A percentile compares a stretch with the other conserved stretches of the same genome.
These are phyloP conservation scores for Mustelus asterias DNA, from an alignment of 2,113 vertebrate species.

Conservation along the genomic window DNA sequence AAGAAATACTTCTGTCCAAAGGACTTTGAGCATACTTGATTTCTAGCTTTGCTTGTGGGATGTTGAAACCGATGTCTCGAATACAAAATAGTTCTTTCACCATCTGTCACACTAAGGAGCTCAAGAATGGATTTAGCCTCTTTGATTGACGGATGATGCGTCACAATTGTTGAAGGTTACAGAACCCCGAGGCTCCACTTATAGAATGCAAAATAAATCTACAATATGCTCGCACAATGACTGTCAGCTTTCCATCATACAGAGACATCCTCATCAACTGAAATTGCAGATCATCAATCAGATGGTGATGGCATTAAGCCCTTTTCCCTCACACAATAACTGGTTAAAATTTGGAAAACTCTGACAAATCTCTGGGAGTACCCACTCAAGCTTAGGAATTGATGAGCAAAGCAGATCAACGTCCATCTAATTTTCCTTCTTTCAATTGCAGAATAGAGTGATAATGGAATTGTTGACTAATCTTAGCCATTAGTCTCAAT, in stretches of 20 bases:
- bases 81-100: neutral
- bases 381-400: neutral
- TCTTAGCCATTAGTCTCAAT: neutral
- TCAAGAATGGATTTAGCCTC: neutral
- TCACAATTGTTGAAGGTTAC: slow-evolving; percentile 2
- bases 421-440: neutral
- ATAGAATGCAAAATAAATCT: neutral
- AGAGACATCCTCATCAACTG: neutral
- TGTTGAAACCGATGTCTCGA: neutral
- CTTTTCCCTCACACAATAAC: neutral
- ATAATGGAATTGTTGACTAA: neutral
- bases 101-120: slow-evolving; percentile 1
- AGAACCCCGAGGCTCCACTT: neutral
- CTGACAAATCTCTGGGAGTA: neutral
- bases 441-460: neutral
- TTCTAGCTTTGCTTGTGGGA: slow-evolving; percentile 13
- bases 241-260: neutral
- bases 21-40: neutral
- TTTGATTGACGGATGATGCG: slow-evolving; percentile 13
- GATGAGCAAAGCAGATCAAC: neutral
- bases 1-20: neutral
- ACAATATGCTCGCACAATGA: neutral
- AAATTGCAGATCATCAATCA: neutral
- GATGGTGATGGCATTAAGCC: no score
- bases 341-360: neutral